Conservation (phyloP, 1,140 invertebrate genomes). For the Trichonephila inaurata region DNA sequence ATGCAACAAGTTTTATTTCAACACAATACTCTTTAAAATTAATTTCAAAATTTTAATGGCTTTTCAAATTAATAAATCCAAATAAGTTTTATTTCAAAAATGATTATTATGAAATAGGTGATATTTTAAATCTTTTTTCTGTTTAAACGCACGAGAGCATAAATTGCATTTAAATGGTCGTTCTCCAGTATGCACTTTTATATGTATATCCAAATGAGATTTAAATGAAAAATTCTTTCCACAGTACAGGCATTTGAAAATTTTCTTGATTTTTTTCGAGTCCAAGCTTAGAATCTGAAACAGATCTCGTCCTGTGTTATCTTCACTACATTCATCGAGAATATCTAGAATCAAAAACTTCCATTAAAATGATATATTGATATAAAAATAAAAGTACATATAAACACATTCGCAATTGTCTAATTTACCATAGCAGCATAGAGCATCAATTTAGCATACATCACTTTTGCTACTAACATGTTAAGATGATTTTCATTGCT, state of each 20-base stretch:
- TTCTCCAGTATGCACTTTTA: background rate
- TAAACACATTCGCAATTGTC: no score
- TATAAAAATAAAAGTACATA: no score
- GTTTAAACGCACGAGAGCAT: background rate
- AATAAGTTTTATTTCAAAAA: background rate
- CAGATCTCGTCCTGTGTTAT: background rate
- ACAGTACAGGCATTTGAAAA: background rate
- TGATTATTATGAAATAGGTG: background rate
- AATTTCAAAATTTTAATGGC: background rate
- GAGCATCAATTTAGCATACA: no score
- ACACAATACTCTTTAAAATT: no score
- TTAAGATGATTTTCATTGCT: no score
- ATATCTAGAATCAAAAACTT: no score
- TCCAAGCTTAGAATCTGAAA: background rate
- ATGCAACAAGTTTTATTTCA: no score
- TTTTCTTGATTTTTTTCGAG: background rate
- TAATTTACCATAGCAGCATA: no score
- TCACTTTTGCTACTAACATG: no score
- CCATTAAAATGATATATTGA: no score
- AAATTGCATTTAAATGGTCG: background rate
- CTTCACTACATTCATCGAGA: background rate
- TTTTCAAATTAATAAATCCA: no score
- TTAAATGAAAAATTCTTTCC: background rate
- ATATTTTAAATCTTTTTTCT: background rate
- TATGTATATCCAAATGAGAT: background rate